Percentiles rank a stretch among this genome's conserved stretches.
phyloP scores from a whole-genome alignment of 2,113 vertebrate species.

The Tachysurus fulvidraco region DNA sequence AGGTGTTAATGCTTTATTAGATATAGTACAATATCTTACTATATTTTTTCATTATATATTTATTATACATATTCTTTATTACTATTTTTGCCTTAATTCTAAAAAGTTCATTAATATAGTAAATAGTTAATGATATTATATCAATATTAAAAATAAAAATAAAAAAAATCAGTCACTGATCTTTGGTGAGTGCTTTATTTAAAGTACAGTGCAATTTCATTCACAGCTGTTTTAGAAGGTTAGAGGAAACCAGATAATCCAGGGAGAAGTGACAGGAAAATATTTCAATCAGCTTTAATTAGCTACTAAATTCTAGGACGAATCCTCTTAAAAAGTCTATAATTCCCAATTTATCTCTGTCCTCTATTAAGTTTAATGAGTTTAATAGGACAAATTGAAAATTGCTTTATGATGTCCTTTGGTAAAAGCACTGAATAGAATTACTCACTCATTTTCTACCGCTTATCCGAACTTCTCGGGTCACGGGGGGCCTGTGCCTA shows the following conservation, averaged over 20 bases:
- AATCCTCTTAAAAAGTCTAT: background rate
- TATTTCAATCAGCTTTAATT: background rate
- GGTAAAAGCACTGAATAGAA: too few species aligned
- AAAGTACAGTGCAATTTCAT: too few species aligned
- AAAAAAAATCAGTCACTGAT: background rate
- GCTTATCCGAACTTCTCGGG: too few species aligned
- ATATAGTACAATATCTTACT: too few species aligned
- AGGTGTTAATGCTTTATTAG: background rate
- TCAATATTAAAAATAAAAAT: background rate
- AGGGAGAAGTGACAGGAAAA: background rate
- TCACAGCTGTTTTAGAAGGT: background rate
- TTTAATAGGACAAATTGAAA: background rate
- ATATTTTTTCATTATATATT: too few species aligned
- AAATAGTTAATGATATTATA: background rate
- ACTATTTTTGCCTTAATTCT: background rate
- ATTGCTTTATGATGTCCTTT: too few species aligned
- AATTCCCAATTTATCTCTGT: background rate
- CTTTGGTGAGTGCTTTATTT: background rate
- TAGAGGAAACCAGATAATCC: background rate
- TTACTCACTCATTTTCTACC: too few species aligned
- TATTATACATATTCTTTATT: too few species aligned
- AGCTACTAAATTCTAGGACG: background rate
- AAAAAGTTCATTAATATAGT: background rate
- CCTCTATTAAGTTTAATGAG: background rate
- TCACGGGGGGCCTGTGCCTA: too few species aligned